Base-by-base conservation (phyloP, 2,113 vertebrate genomes). In the Epinephelus moara region DNA sequence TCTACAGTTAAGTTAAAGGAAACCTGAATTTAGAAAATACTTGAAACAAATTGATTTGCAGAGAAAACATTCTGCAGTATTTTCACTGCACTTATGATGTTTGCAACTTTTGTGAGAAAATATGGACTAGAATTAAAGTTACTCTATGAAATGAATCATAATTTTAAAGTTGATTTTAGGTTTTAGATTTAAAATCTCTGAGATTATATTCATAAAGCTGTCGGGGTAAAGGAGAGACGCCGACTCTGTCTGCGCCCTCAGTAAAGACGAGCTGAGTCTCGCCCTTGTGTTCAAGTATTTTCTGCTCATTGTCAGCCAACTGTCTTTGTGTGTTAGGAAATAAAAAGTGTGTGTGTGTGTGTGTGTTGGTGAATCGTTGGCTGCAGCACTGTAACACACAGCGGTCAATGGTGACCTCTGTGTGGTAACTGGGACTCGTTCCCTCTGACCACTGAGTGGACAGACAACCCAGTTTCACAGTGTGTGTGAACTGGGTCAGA, bases 401-500 rank as follows among this genome's bases (percentile, higher is more conserved):
- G 47, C 4, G 6, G 69, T 68, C 71, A 62, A 10, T 50, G 17
- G 59, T 37, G 70, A 21, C 49, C 40, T 66, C 25, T 74, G 57
- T 77, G 42, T 18, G 33, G 4, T 72, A 33, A 64, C 50, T n/a
- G 18, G 66, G 55, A 3, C 50, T 19, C 1, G 59, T 50, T 78
- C 53, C 17, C 53, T 61, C 25, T 33, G 67, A 70, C 19, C 71
- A 0, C 71, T 11, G 42, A 60, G 21, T 11, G 23, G 37, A 64
- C 40, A 7, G 37, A 25, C 17, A 3, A 18, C 49, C 75, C 68
- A 42, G 30, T 47, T 75, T 53, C 25, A 49, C 0, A n/a, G 27
- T 67, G 21, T 49, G 19, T 68, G 56, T 61, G 64, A 85, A 85
- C 56, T 42, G 82, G 77, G 71, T 80, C 77, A 52, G 11, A 50